These are phyloP conservation scores for Lates calcarifer DNA, from an alignment of 2,113 vertebrate genomes.

Conservation along the genomic window DNA sequence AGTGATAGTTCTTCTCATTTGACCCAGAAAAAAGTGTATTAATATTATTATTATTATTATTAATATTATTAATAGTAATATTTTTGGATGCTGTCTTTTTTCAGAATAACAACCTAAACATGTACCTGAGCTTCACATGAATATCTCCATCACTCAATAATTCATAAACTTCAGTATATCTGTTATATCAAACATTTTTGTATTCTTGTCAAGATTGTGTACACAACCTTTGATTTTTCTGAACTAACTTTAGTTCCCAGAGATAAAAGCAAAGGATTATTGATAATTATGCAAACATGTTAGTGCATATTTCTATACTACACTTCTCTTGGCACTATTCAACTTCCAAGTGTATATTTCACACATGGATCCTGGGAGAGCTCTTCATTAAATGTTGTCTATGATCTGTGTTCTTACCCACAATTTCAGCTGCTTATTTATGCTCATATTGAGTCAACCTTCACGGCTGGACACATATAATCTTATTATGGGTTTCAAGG, in stretches of 20 bases:
- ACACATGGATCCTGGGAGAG: constrained; percentile 4
- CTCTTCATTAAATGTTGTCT: not conserved
- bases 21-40: no score
- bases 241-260: not conserved
- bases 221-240: not conserved
- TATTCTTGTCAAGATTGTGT: not conserved
- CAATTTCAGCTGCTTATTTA: constrained; percentile 53
- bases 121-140: not conserved
- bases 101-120: no score
- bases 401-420: constrained; percentile 1
- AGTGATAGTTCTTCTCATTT: no score
- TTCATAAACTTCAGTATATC: no score
- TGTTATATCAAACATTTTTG: not conserved
- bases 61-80: no score
- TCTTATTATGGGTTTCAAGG: constrained; percentile 49
- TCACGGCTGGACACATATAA: constrained; percentile 55
- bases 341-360: constrained; percentile 19
- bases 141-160: not conserved
- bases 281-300: not conserved
- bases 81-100: no score
- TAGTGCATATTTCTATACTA: not conserved
- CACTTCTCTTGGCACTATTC: not conserved
- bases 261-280: not conserved
- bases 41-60: no score
- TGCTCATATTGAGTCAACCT: constrained; percentile 16